Evolutionary conservation across 1,140 invertebrate genomes (phyloP), one percentile per base, ranked within the genome.

Genomic region (Scylla paramamosain): DNA sequence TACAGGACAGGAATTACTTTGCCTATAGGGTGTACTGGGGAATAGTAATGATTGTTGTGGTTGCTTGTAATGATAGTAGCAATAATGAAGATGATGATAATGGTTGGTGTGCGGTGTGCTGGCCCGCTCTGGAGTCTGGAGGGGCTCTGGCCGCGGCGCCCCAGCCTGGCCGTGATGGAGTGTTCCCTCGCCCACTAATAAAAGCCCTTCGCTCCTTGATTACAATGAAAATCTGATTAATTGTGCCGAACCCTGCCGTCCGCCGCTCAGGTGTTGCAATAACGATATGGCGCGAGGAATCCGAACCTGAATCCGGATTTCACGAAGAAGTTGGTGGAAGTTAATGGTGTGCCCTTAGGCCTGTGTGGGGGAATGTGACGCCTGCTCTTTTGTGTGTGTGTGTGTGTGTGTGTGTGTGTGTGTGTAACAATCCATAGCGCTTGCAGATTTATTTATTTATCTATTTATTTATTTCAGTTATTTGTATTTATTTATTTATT

Each of bases 161-260:
- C 12, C 67, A 77, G 67, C 84, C 82, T 87, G 39, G 20, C 25
- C 29, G 46, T 93, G 92, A 93, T 93, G 84, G 25, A 93, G 84
- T 67, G 92, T 32, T 52, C 39, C 31, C 84, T 77, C 46, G 45
- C 48, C 84, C 92, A 86, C 83, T 93, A 93, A 93, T 93, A 59
- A 6, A 32, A 52, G 83, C 92, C 92, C 59, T 93, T 86, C 92
- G 82, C 84, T 29, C 92, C 32, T 59, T 93, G 84, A 93, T 93
- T 93, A 93, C 92, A 93, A 93, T 93, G 92, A 20, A 31, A 93
- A 84, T 87, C 92, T 93, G 82, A 93, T 93, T 93, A 93, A 93
- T 93, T 93, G 92, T 93, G 48, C 83, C 83, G 83, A 93, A 88
- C 92, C 46, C 84, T 52, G 59, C 39, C 77, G 28, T 20, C 67